Evolutionary conservation across 2,888 invertebrate species (phyloP), one percentile per base, ranked within the genome.

Genomic region (Smittia aterrima): DNA sequence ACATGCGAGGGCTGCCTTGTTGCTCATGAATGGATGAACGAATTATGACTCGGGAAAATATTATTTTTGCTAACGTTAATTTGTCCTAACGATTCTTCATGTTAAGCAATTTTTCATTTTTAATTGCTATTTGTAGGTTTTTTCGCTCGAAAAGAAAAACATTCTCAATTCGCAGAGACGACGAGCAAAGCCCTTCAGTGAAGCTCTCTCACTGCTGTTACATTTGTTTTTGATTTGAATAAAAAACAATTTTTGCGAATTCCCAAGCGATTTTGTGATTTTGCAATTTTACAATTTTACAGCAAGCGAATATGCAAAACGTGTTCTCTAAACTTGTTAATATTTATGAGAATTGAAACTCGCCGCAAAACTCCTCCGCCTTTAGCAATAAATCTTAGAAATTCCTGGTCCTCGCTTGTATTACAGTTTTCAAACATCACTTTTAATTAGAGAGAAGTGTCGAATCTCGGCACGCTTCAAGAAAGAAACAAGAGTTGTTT

Each of bases 401-500:
- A 47, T 47, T 47, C 16, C 16, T 16, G 16, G 3, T 47, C 47
- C 16, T 47, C 47, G 16, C 47, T 47, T 9, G 3, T 32, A 9
- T 70, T 70, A 53, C 11, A 20, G 25, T 32, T 53, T 70, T 53
- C 20, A 70, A 70, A 25, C 70, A 41, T 70, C 68, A 68, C 18
- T 68, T 70, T 54, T 70, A 70, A 70, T 70, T 70, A 70, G 32
- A 24, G 20, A n/a, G n/a, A 47, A 47, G 11, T 38, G 38, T 38
- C 38, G n/a, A n/a, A n/a, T n/a, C n/a, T n/a, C 38, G 38, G 38
- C 7, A 38, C 38, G 38, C 6, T n/a, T n/a, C n/a, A n/a, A n/a
- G n/a, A n/a, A n/a, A n/a, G n/a, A n/a, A n/a, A n/a, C n/a, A n/a
- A n/a, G n/a, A n/a, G n/a, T n/a, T n/a, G n/a, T n/a, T n/a, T n/a